Evolutionary conservation across 2,888 invertebrate genomes (phyloP).

Genomic region (Calameuta filiformis): DNA sequence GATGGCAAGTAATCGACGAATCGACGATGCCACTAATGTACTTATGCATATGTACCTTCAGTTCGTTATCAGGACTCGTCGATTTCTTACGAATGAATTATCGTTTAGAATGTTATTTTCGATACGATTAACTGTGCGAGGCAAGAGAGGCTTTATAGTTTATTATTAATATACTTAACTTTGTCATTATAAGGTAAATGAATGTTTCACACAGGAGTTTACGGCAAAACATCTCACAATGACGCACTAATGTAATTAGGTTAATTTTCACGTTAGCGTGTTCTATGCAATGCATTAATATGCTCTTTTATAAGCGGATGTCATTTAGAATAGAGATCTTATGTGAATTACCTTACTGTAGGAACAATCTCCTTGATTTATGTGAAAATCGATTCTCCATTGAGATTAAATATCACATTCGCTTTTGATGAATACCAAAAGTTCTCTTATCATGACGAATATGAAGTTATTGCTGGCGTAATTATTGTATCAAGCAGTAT

Average conservation of each 20-base stretch:
- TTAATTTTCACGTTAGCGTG: not conserved
- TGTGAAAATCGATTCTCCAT: not conserved
- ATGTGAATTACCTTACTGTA: not conserved
- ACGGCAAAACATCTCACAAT: constrained; percentile 12
- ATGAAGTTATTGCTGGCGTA: not conserved
- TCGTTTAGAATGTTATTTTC: not conserved
- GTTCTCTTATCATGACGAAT: not conserved
- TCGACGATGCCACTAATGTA: not conserved
- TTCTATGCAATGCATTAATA: not conserved
- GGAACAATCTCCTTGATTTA: not conserved
- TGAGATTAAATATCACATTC: too few species aligned
- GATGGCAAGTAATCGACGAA: not conserved
- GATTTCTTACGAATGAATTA: not conserved
- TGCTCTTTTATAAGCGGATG: not conserved
- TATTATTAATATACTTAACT: constrained; percentile 9
- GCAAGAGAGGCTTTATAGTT: constrained; percentile 12
- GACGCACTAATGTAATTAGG: not conserved
- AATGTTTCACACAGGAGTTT: constrained; percentile 7
- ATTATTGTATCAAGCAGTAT: too few species aligned
- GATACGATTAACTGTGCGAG: constrained; percentile 1
- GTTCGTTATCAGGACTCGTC: not conserved
- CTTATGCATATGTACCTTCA: not conserved
- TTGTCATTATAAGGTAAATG: constrained; percentile 10
- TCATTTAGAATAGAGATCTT: not conserved
- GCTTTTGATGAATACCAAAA: not conserved